Evolutionary conservation across 2,888 invertebrate species (phyloP), one percentile per base, ranked within the genome.

Genomic region (Drosophila prolongata): DNA sequence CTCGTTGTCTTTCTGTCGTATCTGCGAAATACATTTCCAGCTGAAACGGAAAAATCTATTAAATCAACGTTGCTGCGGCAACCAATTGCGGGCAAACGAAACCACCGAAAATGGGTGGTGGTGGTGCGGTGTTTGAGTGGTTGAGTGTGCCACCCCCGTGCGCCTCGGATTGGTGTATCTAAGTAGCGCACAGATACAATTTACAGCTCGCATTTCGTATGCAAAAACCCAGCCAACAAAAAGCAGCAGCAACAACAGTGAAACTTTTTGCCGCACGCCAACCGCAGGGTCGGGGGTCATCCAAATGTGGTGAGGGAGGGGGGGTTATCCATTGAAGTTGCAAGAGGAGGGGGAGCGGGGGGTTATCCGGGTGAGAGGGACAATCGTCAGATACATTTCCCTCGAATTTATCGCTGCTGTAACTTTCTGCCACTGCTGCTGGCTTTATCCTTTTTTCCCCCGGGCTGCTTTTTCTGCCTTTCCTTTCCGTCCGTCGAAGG

Each of bases 21-120:
- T 87, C 86, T 89, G 89, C 87, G 86, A 89, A 85, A 80, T 69
- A 89, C 88, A 76, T 82, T 89, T 76, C 79, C 62, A 85, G 52
- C 82, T 73, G 75, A 83, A 89, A 88, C 89, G 91, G 90, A 91
- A 90, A 91, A 90, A 91, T 92, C 91, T 90, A 92, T 92, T 91
- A 90, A 92, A 91, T 91, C 92, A 92, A 90, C 91, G 92, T 91
- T 91, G 89, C 91, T 89, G 86, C 87, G 91, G 90, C 88, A 90
- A 91, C 91, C 90, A 87, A 91, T 90, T 89, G 92, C 88, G 91
- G 92, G 88, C 90, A 92, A 91, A 91, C 91, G 90, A 91, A 90
- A 90, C 90, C 89, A 84, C 90, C 90, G 79, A 90, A 84, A 82
- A 73, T 54, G 11, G 13, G 47, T 44, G 46, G 47, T 47, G 43